These are phyloP conservation scores for Micrastur ruficollis DNA, from an alignment of 2,797 vertebrate species.

Conservation along the genomic window DNA sequence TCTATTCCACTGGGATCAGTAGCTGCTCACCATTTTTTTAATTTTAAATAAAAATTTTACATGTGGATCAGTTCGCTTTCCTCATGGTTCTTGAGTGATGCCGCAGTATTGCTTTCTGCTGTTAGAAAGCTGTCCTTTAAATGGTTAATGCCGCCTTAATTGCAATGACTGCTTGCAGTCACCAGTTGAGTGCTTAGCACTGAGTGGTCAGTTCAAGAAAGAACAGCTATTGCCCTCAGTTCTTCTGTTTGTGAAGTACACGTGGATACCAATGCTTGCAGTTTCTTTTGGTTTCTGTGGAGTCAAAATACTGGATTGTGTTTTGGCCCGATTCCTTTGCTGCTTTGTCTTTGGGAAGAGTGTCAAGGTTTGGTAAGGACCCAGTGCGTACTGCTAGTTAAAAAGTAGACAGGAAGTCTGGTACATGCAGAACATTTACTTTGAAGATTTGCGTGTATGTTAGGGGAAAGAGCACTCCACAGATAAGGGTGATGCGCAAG, in stretches of 20 bases:
- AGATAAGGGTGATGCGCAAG: neutral
- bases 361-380: neutral
- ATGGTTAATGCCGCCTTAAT: slow-evolving; percentile 17
- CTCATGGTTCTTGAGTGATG: neutral
- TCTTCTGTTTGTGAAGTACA: neutral
- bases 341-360: neutral
- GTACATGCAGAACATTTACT: neutral
- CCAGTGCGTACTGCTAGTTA: neutral
- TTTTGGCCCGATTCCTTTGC: neutral
- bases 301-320: neutral
- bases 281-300: neutral
- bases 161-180: neutral
- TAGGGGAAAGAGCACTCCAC: neutral
- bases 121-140: neutral
- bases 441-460: neutral
- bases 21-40: neutral
- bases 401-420: neutral
- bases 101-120: neutral
- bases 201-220: neutral
- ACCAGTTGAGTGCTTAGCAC: neutral
- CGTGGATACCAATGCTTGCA: neutral
- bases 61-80: neutral
- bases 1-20: neutral
- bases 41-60: neutral
- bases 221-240: neutral